A percentile compares a stretch with the other conserved stretches of the same genome.
Conservation (phyloP, 2,797 vertebrate species). For the Brotula barbata region DNA sequence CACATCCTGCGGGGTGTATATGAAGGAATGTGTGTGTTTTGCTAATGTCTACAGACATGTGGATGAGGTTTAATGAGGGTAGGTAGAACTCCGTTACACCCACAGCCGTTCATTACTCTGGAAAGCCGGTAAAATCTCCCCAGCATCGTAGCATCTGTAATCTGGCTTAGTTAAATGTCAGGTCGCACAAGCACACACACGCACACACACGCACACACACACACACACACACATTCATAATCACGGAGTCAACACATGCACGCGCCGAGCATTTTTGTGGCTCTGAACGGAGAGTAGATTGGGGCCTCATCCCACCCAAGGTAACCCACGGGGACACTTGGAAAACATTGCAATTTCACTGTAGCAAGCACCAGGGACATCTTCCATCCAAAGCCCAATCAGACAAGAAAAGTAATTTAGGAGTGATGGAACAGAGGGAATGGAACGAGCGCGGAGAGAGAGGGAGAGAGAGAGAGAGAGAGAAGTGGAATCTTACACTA, state of each 20-base stretch:
- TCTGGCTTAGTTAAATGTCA: constrained; percentile 27
- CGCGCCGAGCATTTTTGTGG: constrained; percentile 22
- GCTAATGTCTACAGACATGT: constrained; percentile 27
- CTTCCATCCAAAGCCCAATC: constrained; percentile 71
- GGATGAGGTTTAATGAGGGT: constrained; percentile 41
- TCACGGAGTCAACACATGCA: neutral
- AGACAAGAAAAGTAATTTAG: constrained; percentile 82
- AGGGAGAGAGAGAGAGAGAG: constrained; percentile 39
- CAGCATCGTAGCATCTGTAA: neutral
- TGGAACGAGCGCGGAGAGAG: too few relatives aligned
- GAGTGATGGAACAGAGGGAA: constrained; percentile 63
- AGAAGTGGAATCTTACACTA: constrained; percentile 59
- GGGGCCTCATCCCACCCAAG: constrained; percentile 45
- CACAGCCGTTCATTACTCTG: constrained; percentile 9
- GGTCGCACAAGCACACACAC: constrained; percentile 24
- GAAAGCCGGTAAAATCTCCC: constrained; percentile 32
- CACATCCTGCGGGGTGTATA: constrained; percentile 35
- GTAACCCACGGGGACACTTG: constrained; percentile 76
- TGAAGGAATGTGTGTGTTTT: constrained; percentile 31
- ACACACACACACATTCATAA: neutral
- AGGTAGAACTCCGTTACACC: constrained; percentile 6
- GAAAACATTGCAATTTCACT: constrained; percentile 80
- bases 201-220: neutral
- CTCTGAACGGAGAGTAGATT: constrained; percentile 38
- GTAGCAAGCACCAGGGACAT: constrained; percentile 75